Evolutionary conservation across 2,797 vertebrate species (phyloP).

Genomic region (Enteromius treurensis): DNA sequence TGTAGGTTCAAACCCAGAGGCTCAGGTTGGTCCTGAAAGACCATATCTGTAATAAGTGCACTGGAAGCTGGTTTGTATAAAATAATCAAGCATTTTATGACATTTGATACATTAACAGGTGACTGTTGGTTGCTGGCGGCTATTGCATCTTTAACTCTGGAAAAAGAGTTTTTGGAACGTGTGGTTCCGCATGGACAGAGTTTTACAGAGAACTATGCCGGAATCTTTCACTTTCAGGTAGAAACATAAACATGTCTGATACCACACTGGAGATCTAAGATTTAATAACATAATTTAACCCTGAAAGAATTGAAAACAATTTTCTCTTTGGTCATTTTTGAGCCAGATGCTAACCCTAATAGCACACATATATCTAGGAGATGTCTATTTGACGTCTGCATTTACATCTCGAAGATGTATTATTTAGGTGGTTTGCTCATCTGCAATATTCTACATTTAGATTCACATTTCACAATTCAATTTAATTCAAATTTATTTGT

Average conservation of each 20-base stretch:
- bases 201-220: conserved; percentile 61
- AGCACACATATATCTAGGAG: no score
- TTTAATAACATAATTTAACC: not conserved
- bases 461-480: no score
- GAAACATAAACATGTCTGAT: not conserved
- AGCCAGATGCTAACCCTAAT: no score
- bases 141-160: conserved; percentile 88
- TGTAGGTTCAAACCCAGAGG: not conserved
- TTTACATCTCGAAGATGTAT: no score
- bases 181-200: conserved; percentile 85
- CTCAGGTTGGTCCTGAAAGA: not conserved
- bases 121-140: conserved; percentile 93
- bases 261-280: not conserved
- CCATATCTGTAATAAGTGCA: not conserved
- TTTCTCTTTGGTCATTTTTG: no score
- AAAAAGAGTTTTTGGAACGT: conserved; percentile 81
- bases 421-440: no score
- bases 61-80: not conserved
- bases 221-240: conserved; percentile 93
- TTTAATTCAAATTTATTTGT: no score
- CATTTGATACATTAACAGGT: conserved; percentile 68
- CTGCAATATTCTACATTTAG: no score
- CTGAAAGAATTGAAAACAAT: not conserved
- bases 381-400: no score
- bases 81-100: not conserved